phyloP scores from a whole-genome alignment of 1,140 invertebrate genomes.

The Rhyzopertha dominica region DNA sequence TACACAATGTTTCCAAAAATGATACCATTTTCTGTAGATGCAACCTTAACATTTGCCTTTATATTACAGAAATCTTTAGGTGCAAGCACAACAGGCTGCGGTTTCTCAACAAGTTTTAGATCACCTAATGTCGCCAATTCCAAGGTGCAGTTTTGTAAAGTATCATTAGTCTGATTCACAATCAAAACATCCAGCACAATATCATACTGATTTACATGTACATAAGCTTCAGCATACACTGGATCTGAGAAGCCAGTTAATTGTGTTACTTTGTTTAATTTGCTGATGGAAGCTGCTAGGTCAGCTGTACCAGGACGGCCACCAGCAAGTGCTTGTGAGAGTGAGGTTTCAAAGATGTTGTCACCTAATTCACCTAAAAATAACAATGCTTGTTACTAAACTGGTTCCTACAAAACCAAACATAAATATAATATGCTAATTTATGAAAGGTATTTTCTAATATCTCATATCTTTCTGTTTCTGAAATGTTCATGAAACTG shows the following conservation, averaged over 20 bases:
- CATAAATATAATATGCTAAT: no score
- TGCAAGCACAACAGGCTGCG: slow-evolving; percentile 89
- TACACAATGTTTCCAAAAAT: slow-evolving; percentile 99
- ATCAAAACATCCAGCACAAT: slow-evolving; percentile 95
- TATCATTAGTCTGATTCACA: slow-evolving; percentile 97
- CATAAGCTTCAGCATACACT: slow-evolving; percentile 98
- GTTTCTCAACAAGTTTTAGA: slow-evolving; percentile 96
- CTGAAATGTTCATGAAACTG: no score
- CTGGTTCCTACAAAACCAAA: no score
- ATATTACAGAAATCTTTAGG: slow-evolving; percentile 98
- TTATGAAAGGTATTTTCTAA: no score
- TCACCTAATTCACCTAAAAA: slow-evolving; percentile 79
- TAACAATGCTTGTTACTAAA: no score
- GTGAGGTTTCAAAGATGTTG: slow-evolving; percentile 92
- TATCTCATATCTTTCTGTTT: no score
- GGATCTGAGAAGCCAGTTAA: slow-evolving; percentile 99
- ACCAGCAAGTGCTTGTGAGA: slow-evolving; percentile 85
- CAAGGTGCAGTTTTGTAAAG: slow-evolving; percentile 95
- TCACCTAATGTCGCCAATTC: slow-evolving; percentile 97
- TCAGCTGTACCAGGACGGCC: slow-evolving; percentile 43
- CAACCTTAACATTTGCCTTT: slow-evolving; percentile 92
- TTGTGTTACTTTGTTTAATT: slow-evolving; percentile 90
- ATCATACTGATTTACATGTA: slow-evolving; percentile 99
- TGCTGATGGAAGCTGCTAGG: slow-evolving; percentile 53
- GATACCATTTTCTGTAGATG: slow-evolving; percentile 98